These are phyloP conservation scores for Bolborhynchus lineola DNA, from an alignment of 2,113 vertebrate species.

Conservation along the genomic window DNA sequence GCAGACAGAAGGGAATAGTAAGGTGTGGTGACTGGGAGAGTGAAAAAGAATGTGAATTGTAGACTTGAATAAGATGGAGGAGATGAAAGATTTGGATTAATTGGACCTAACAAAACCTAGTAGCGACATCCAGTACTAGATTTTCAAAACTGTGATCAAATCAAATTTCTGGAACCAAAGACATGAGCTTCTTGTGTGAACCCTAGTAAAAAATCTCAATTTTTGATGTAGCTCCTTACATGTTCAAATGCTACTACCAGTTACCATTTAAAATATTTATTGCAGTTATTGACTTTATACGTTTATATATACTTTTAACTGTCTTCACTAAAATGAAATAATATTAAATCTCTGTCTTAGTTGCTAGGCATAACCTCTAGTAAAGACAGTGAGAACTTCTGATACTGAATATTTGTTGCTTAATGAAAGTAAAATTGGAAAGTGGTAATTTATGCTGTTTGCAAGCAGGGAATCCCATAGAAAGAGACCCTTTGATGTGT, in stretches of 20 bases:
- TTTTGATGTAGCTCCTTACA: background rate
- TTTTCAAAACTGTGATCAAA: background rate
- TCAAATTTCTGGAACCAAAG: background rate
- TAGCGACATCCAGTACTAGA: background rate
- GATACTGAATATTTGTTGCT: background rate
- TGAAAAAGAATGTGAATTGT: background rate
- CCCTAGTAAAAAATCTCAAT: background rate
- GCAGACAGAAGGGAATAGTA: background rate
- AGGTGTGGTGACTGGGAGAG: background rate
- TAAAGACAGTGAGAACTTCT: background rate
- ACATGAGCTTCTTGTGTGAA: background rate
- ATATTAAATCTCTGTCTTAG: background rate
- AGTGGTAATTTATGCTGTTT: background rate
- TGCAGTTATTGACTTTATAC: background rate
- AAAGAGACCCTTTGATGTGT: background rate
- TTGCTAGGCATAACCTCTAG: background rate
- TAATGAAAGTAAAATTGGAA: background rate
- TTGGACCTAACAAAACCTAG: background rate
- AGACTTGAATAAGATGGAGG: background rate
- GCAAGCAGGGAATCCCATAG: background rate
- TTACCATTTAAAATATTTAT: background rate
- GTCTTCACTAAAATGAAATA: background rate
- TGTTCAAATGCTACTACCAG: background rate
- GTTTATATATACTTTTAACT: background rate
- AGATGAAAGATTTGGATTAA: background rate